Evolutionary conservation across 2,113 vertebrate genomes (phyloP), one percentile per base, ranked within the genome.

Genomic region (Phaethon lepturus): DNA sequence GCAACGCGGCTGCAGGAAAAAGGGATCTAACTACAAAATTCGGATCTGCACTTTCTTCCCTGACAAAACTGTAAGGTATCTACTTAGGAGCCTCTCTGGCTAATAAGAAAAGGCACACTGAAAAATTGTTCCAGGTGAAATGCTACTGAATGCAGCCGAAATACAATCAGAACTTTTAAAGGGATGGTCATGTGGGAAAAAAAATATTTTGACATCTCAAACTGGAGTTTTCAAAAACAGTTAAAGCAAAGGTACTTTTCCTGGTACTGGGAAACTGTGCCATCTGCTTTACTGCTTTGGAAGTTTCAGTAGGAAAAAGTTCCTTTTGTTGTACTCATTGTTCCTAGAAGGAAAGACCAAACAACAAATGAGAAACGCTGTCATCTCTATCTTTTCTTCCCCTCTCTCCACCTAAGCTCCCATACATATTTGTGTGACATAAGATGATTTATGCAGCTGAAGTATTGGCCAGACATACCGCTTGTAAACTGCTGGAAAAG

Each of bases 401-500:
- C 66, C 47, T 62, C 19, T 33, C 28, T 66, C 22, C 72, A 68
- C 52, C 13, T 86, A 63, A 78, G 52, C 17, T 82, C 66, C 59
- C 49, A 75, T 78, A 84, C 60, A 35, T 45, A 52, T 68, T 56
- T 93, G 18, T 58, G 35, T 68, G 88, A 80, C 76, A 84, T 47
- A 71, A 49, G 60, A 68, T 75, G 47, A 92, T 85, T 86, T 67
- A 78, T 68, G 81, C 89, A 69, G 77, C 77, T 81, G 59, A 80
- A 50, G 23, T 59, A 88, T 38, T 95, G 79, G 44, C 40, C 80
- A 87, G 80, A 75, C 8, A 17, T 35, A 44, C 13, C 1, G 1
- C 63, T 87, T 91, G 49, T 73, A 89, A 95, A 75, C 53, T 85
- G 73, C 90, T 91, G 69, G 63, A 92, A 89, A 95, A 91, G 31